Base-by-base conservation (phyloP, 1,140 invertebrate genomes). In the Psilanteris sp. region DNA sequence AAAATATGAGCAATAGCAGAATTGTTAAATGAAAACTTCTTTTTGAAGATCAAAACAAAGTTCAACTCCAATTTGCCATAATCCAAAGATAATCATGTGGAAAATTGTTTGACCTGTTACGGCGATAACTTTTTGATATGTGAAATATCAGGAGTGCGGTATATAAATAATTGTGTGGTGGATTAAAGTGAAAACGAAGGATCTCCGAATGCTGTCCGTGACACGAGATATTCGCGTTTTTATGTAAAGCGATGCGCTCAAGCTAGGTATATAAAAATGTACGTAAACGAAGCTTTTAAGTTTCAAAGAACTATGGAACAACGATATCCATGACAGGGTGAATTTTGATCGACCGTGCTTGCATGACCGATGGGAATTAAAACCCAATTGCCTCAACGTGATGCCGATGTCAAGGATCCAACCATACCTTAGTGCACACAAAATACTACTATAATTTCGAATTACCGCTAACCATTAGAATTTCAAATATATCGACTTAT, bases 281-380 rank as follows among this genome's bases (percentile, higher is more conserved):
- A 41, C 34, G 10, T 43, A 18, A 46, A 14, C 26, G 34, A 16
- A 67, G 64, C 64, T 67, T 29, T 68, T 41, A 43, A 48, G 41
- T 57, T 68, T 57, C 64, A 57, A 70, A 70, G 54, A 43, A 27
- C 18, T 37, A 44, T 32, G 66, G 59, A 70, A 70, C 66, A 70
- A 70, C 61, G 66, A 70, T 70, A 71, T 62, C 55, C 55, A 9
- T 18, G 31, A 20, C 20, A 39, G 5, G 29, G 32, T 37, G 55
- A 46, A 44, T 44, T 46, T 54, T 71, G 62, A 79, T 76, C 72
- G 77, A 76, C 68, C 61, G 59, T 36, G 4, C 62, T 67, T 37
- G 44, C 31, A 75, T 78, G 54, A 73, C 55, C 64, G 52, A 68
- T 50, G 34, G 32, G 14, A 62, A 62, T 71, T 62, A 71, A 54